These are phyloP conservation scores for Oreochromis tanganicae DNA, from an alignment of 2,113 vertebrate species.

Conservation along the genomic window DNA sequence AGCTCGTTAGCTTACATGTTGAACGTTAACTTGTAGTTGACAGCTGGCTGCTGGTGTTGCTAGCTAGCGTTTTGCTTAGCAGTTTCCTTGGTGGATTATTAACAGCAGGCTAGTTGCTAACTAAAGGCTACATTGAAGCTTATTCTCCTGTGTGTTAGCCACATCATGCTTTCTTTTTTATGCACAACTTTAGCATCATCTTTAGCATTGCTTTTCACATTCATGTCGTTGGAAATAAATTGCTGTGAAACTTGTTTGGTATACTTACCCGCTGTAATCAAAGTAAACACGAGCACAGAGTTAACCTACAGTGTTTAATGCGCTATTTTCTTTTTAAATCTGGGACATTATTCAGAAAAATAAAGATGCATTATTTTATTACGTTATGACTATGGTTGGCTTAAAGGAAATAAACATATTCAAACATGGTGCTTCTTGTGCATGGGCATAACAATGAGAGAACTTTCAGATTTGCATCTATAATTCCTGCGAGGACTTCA, in stretches of 20 bases:
- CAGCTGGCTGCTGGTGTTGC: slow-evolving; percentile 15
- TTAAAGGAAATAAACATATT: not conserved
- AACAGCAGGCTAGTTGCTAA: slow-evolving; percentile 45
- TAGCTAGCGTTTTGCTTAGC: slow-evolving; percentile 50
- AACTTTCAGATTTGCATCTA: slow-evolving; percentile 29
- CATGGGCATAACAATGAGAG: not conserved
- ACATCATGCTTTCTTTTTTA: not conserved
- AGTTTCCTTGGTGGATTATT: not conserved
- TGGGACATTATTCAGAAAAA: not conserved
- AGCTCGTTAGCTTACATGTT: not conserved
- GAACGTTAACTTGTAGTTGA: slow-evolving; percentile 1
- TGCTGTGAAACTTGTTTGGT: not conserved
- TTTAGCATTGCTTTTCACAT: not conserved
- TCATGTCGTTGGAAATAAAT: not conserved
- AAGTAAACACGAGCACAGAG: not conserved
- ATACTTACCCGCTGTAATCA: not conserved
- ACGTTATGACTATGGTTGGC: not conserved
- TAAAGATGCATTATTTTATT: not conserved
- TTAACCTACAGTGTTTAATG: not conserved
- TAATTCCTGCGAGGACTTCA: slow-evolving; percentile 20
- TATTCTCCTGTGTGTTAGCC: not conserved
- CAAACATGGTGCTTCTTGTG: not conserved
- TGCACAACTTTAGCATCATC: not conserved
- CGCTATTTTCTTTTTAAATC: not conserved
- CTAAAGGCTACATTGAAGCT: not conserved